Evolutionary conservation across 2,888 invertebrate genomes (phyloP).

Genomic region (Hirtodrosophila confusa): DNA sequence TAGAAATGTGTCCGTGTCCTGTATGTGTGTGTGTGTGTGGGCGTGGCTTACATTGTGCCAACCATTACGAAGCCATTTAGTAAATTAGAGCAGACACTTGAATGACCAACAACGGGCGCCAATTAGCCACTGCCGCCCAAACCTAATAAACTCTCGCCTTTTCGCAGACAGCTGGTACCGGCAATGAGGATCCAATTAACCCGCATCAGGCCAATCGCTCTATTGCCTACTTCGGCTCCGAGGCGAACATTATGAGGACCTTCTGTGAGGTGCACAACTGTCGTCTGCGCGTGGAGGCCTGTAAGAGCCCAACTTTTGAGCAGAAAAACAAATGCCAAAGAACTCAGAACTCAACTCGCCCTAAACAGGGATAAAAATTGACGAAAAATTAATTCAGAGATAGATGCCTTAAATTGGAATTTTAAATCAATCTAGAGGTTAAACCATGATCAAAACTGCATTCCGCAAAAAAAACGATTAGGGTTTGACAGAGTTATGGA

Average conservation of each 20-base stretch:
- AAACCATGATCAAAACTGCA: too few relatives aligned
- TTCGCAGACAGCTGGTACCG: slow-evolving; percentile 71
- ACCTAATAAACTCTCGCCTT: slow-evolving; percentile 49
- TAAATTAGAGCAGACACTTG: slow-evolving; percentile 70
- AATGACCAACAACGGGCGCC: slow-evolving; percentile 55
- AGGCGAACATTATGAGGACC: slow-evolving; percentile 77
- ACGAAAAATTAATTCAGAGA: too few relatives aligned
- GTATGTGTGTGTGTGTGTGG: slow-evolving; percentile 3
- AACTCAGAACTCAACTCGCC: too few relatives aligned
- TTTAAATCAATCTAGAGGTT: too few relatives aligned
- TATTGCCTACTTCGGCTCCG: slow-evolving; percentile 76
- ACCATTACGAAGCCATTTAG: slow-evolving; percentile 66
- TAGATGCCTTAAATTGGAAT: too few relatives aligned
- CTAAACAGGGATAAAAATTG: too few relatives aligned
- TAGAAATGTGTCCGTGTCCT: slow-evolving; percentile 5
- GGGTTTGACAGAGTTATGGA: too few relatives aligned
- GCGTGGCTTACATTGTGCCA: slow-evolving; percentile 43
- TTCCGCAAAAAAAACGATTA: too few relatives aligned
- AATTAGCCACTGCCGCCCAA: slow-evolving; percentile 49
- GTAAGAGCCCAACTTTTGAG: slow-evolving; percentile 64
- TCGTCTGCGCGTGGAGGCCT: slow-evolving; percentile 76
- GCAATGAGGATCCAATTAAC: slow-evolving; percentile 79
- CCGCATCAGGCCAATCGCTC: slow-evolving; percentile 59
- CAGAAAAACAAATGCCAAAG: too few relatives aligned
- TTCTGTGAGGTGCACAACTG: slow-evolving; percentile 81